Evolutionary conservation across 2,113 vertebrate species (phyloP), one percentile per base, ranked within the genome.

Genomic region (pig (Sus scrofa)): DNA sequence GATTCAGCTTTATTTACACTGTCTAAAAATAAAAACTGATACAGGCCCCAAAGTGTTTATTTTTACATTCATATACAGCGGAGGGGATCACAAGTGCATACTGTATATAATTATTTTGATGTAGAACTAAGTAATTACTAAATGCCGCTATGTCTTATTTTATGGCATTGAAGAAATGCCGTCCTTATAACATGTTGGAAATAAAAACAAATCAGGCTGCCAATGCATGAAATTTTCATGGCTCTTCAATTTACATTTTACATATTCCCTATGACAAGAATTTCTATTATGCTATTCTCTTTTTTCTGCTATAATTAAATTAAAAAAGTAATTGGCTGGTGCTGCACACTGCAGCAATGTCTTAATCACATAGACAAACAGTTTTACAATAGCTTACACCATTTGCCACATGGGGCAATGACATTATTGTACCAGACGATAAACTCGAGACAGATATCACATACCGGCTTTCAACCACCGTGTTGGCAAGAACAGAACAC

Each of bases 321-420:
- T 99, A 98, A 98, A 99, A 99, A 99, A 99, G 98, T 99, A 99
- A 99, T 99, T 99, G 99, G 98, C 98, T 99, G 98, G 98, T 98
- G 98, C 98, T 98, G 98, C 98, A 98, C 98, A 98, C 98, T 98
- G 98, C 98, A 98, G 98, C 98, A 98, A 99, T 98, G 98, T 99
- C 99, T 99, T 99, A 99, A 99, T 99, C 98, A 99, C 99, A 99
- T 98, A 99, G 99, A 99, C 98, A 99, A 99, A 99, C 98, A 99
- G 98, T 99, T 98, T 99, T 99, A 99, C 98, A 99, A 99, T 98
- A 98, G 98, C 98, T 98, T 98, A 98, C 98, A 98, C 98, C 98
- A 99, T 98, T 99, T 99, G 98, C 98, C 98, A 99, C 98, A 98
- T 98, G 98, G 98, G 98, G 98, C 98, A 99, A 98, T 98, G 98